phyloP scores from a whole-genome alignment of 2,113 vertebrate species.

The Chloropsis hardwickii region DNA sequence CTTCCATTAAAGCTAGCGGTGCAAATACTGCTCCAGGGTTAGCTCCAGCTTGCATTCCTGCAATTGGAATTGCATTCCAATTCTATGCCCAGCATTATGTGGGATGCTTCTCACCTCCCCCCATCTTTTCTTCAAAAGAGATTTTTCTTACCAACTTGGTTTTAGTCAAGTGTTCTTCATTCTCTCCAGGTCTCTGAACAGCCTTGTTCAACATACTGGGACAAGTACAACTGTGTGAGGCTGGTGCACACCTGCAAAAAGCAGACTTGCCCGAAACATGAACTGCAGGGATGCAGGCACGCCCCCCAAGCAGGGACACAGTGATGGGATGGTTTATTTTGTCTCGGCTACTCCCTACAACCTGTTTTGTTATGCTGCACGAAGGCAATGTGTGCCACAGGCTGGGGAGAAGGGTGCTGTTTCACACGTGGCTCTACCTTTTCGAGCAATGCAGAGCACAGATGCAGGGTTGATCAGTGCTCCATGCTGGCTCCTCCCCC shows the following conservation, averaged over 20 bases:
- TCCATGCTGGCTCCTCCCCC: accelerated
- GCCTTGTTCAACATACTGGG: accelerated
- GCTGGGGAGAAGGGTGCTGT: background rate
- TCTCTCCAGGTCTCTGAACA: background rate
- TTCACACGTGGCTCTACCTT: accelerated
- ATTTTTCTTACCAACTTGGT: background rate
- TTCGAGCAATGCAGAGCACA: accelerated
- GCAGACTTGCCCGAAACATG: background rate
- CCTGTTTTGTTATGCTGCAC: accelerated
- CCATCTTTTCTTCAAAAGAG: background rate
- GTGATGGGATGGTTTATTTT: accelerated
- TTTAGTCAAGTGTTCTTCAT: background rate
- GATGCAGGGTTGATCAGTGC: accelerated
- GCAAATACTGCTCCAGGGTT: background rate
- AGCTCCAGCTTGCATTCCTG: background rate
- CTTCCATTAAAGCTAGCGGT: background rate
- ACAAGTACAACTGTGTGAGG: accelerated
- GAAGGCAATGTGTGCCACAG: accelerated
- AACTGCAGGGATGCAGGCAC: background rate
- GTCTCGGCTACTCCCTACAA: background rate
- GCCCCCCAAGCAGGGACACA: accelerated
- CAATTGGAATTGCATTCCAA: background rate
- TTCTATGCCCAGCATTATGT: background rate
- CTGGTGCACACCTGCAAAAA: background rate
- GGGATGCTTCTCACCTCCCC: background rate